Conservation (phyloP, 2,888 invertebrate species). For the Drosophila recens region DNA sequence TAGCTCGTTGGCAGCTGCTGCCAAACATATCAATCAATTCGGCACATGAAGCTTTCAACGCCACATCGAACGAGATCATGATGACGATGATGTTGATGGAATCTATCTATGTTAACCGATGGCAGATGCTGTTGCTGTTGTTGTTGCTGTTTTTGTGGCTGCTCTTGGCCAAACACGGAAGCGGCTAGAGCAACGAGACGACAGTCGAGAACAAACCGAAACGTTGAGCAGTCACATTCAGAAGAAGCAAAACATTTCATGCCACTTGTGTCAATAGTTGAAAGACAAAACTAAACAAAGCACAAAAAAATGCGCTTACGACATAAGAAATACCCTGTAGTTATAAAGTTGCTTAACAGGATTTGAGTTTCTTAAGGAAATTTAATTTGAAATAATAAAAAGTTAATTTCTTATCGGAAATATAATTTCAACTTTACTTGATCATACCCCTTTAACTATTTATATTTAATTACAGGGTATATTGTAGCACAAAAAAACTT, state of each 20-base stretch:
- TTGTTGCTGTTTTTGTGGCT: background rate
- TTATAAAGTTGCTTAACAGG: too few relatives aligned
- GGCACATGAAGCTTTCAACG: constrained; percentile 51
- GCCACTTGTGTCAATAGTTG: constrained; percentile 75
- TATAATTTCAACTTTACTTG: too few relatives aligned
- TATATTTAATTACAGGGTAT: constrained; percentile 17
- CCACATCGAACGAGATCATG: constrained; percentile 41
- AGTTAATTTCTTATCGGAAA: background rate
- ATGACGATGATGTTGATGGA: constrained; percentile 6
- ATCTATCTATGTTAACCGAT: constrained; percentile 26
- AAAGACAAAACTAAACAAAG: constrained; percentile 16
- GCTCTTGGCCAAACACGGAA: constrained; percentile 50
- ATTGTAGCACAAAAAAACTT: constrained; percentile 13
- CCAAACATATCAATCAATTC: constrained; percentile 68
- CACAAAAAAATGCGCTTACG: background rate
- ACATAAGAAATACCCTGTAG: constrained; percentile 19
- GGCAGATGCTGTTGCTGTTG: constrained; percentile 35
- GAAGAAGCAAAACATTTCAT: constrained; percentile 42
- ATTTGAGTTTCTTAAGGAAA: background rate
- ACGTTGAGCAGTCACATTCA: constrained; percentile 56
- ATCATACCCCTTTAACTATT: background rate
- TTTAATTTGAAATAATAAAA: background rate
- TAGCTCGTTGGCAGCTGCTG: constrained; percentile 65
- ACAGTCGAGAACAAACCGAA: constrained; percentile 32
- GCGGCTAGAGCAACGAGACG: constrained; percentile 26